Percentiles rank a stretch among this genome's conserved stretches.
Evolutionary conservation across 2,888 invertebrate genomes (phyloP).

Genomic region (Tineola bisselliella): DNA sequence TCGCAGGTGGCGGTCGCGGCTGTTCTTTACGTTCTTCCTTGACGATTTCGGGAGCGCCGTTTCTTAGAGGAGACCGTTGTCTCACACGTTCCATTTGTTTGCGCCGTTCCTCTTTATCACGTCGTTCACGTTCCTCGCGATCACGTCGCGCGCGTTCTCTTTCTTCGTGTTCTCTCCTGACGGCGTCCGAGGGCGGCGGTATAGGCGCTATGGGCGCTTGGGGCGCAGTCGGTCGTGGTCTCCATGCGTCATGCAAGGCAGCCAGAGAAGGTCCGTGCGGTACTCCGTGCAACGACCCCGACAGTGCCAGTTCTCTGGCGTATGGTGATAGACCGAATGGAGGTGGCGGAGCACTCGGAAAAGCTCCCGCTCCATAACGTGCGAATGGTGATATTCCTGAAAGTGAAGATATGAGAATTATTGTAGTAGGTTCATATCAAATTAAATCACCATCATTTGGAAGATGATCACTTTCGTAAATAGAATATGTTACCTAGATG

Average conservation of each 20-base stretch:
- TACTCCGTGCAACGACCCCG: slow-evolving; percentile 50
- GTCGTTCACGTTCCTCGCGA: slow-evolving; percentile 68
- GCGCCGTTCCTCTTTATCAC: slow-evolving; percentile 65
- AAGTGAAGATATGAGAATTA: slow-evolving; percentile 28
- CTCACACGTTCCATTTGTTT: slow-evolving; percentile 71
- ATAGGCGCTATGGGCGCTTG: slow-evolving; percentile 17
- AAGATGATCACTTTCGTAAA: neutral
- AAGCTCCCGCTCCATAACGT: slow-evolving; percentile 76
- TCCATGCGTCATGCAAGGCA: slow-evolving; percentile 56
- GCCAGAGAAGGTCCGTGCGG: slow-evolving; percentile 48
- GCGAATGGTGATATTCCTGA: slow-evolving; percentile 83
- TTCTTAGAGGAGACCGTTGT: slow-evolving; percentile 80
- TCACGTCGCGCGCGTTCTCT: slow-evolving; percentile 66
- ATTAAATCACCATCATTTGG: neutral
- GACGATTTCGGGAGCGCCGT: slow-evolving; percentile 64
- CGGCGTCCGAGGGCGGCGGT: slow-evolving; percentile 39
- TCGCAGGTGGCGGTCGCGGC: slow-evolving; percentile 69
- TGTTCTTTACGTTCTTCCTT: slow-evolving; percentile 62
- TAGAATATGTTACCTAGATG: slow-evolving; percentile 69
- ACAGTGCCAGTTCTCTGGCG: slow-evolving; percentile 70
- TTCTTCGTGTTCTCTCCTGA: slow-evolving; percentile 63
- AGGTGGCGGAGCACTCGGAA: slow-evolving; percentile 68
- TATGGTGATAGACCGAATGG: slow-evolving; percentile 77
- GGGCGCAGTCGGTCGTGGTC: slow-evolving; percentile 26
- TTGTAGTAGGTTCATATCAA: slow-evolving; percentile 15